Base-by-base conservation (phyloP, 2,797 vertebrate genomes). In the Oreonectes daqikongensis region DNA sequence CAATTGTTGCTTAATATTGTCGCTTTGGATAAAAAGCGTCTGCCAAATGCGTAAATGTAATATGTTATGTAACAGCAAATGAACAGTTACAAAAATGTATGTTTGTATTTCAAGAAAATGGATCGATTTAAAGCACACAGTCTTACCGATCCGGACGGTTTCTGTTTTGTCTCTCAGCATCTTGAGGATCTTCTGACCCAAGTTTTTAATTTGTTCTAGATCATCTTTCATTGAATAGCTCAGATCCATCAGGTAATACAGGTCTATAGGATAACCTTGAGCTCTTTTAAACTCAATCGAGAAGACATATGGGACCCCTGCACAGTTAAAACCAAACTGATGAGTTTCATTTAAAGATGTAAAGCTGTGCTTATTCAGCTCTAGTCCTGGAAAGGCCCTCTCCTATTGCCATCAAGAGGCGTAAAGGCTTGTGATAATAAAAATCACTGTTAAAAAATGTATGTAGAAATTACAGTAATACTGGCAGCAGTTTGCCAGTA, bases 181-280 rank as follows among this genome's bases (percentile, higher is more conserved):
- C 32, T 74, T 63, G 53, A 93, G 85, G 78, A 94, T 89, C 42
- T 86, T 83, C 14, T 89, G 88, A 15, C 94, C 93, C 7, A 94
- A 83, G 61, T 87, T 87, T 76, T 92, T 94, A 83, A 94, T 90
- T 14, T 86, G 91, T 69, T 90, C 90, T 82, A 94, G 86, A 87
- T 94, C 94, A 30, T 94, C 94, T 77, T 89, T 90, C 94, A 94
- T 94, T 75, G 94, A 94, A 84, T 90, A 93, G 72, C 93, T 94
- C 69, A 94, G 83, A 78, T 94, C 94, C 94, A 94, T 94, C 48
- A 94, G 89, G 79, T 94, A 94, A 81, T 94, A 94, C 63, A 94
- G 83, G 82, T 94, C 94, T 70, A 94, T 92, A 0, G 94, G 93
- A 68, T 92, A 93, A 5, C 92, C 92, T 63, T 87, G 82, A 0